Base-by-base conservation (phyloP, 1,140 invertebrate genomes). In the Dreissena rostriformis region DNA sequence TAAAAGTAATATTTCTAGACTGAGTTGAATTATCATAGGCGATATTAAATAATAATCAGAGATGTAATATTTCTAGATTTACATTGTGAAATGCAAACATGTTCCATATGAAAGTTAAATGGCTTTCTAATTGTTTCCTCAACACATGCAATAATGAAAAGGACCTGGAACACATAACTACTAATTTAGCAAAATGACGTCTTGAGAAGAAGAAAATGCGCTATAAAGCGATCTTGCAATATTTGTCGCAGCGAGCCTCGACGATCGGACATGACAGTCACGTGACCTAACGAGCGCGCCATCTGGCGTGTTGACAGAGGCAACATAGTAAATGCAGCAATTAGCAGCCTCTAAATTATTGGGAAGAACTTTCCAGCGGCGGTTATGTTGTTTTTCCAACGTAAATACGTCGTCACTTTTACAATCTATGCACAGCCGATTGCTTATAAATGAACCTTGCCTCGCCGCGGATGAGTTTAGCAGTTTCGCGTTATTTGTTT, bases 341-440 rank as follows among this genome's bases (percentile, higher is more conserved):
- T 82, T 82, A 82, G 80, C 72, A 65, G 71, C 22, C 63, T 73
- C 70, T 75, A 75, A 82, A 82, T 82, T 63, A 61, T 55, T 55
- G 71, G 39, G 53, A 73, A 82, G 63, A 61, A 57, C 57, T 65
- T 72, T 66, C 70, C 53, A 65, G 71, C 71, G 66, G 17, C 80
- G 67, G 72, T 82, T 75, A 66, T 82, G 80, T 82, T 82, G 80
- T 82, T 82, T 82, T 82, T 82, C 80, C 63, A 73, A 75, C 72
- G 80, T 82, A 82, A 82, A 82, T 82, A 82, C 49, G 57, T 82
- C 80, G 57, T 82, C 80, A 82, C 80, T 68, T 82, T 82, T 71
- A 75, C 80, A 82, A 75, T 22, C 39, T 26, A 24, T 82, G 51
- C 61, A 73, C 80, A 82, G 80, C 12, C 80, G 80, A 82, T 82